phyloP scores from a whole-genome alignment of 2,113 vertebrate species.

The Poecilia latipinna region DNA sequence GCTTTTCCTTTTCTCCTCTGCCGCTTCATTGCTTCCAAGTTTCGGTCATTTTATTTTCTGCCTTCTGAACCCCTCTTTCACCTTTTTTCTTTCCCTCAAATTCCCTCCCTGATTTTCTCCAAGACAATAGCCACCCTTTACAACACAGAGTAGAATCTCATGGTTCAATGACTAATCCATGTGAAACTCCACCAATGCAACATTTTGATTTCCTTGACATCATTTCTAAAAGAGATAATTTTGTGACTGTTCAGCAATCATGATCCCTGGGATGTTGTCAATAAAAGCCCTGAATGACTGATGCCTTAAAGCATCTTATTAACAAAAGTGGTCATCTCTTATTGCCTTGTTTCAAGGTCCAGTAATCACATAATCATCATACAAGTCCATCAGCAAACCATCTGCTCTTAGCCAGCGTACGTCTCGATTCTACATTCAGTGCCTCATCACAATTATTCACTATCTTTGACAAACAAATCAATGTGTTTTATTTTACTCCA shows the following conservation, averaged over 20 bases:
- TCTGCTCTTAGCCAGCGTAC: constrained; percentile 45
- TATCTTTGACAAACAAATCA: constrained; percentile 64
- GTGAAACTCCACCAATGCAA: background rate
- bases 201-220: background rate
- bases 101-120: background rate
- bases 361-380: constrained; percentile 62
- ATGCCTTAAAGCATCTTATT: constrained; percentile 43
- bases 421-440: constrained; percentile 61
- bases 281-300: constrained; percentile 56
- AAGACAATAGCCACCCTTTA: constrained; percentile 46
- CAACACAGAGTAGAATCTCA: constrained; percentile 7
- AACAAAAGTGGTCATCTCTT: constrained; percentile 51
- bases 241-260: constrained; percentile 20
- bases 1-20: constrained; percentile 6
- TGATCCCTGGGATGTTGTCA: constrained; percentile 22
- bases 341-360: constrained; percentile 56
- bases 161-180: constrained; percentile 21
- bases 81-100: background rate
- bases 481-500: constrained; percentile 28
- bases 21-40: constrained; percentile 19
- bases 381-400: constrained; percentile 32
- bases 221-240: constrained; percentile 14
- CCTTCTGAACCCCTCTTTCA: constrained; percentile 5
- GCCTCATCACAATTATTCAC: constrained; percentile 67
- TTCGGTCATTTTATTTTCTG: constrained; percentile 2